A percentile compares a stretch with the other conserved stretches of the same genome.
Conservation (phyloP, 2,113 vertebrate genomes). For the Proterorhinus semilunaris region DNA sequence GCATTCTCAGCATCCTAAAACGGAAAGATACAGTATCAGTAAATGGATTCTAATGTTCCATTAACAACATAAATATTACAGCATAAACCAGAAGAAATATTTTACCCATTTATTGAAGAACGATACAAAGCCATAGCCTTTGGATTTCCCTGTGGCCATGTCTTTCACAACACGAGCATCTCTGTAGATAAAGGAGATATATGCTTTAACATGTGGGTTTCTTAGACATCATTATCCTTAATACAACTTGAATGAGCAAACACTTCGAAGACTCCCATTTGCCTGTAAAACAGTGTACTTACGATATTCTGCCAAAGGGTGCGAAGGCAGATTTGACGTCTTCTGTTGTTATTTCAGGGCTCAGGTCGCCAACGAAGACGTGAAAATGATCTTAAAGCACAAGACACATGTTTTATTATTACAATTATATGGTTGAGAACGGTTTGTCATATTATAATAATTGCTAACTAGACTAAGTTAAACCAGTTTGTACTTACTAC, state of each 20-base stretch:
- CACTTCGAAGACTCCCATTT: no score
- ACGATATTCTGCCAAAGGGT: slow-evolving; percentile 98
- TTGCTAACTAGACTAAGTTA: no score
- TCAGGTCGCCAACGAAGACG: slow-evolving; percentile 98
- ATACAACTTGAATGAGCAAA: no score
- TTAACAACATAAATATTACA: background rate
- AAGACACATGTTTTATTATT: background rate
- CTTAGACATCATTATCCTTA: no score
- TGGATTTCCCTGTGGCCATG: slow-evolving; percentile 97
- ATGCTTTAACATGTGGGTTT: no score
- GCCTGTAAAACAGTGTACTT: slow-evolving; percentile 68
- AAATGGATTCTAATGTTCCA: background rate
- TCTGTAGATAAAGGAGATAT: slow-evolving; percentile 69
- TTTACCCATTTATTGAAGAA: slow-evolving; percentile 99
- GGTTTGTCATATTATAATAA: no score
- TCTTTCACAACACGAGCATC: slow-evolving; percentile 98
- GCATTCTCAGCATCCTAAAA: slow-evolving; percentile 93
- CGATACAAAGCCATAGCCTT: slow-evolving; percentile 98
- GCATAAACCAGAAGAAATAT: background rate
- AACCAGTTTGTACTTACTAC: slow-evolving; percentile 86
- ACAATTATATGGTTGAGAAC: background rate
- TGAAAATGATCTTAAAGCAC: slow-evolving; percentile 91
- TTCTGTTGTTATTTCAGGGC: slow-evolving; percentile 98
- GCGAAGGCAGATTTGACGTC: slow-evolving; percentile 98
- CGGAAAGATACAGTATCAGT: background rate